Conservation (phyloP, 2,888 invertebrate genomes). For the Neoitamus cyanurus region DNA sequence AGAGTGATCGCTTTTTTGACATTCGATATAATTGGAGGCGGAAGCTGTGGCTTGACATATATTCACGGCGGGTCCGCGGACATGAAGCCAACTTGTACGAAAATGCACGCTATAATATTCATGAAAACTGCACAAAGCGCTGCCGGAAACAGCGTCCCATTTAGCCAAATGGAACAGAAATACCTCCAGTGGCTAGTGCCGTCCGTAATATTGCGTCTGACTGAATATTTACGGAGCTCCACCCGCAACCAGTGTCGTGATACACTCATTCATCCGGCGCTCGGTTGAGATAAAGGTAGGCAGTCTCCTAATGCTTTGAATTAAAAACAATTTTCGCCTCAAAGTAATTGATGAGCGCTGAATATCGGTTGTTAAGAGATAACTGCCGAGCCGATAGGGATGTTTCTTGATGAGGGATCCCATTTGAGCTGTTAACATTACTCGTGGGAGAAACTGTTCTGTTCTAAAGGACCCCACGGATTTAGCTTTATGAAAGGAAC, state of each 20-base stretch:
- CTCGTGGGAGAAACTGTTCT: background rate
- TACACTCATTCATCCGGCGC: background rate
- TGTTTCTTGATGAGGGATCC: background rate
- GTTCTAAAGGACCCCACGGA: no score
- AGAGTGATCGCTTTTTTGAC: background rate
- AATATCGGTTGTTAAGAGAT: background rate
- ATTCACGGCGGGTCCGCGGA: background rate
- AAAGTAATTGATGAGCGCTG: background rate
- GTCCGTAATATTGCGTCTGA: background rate
- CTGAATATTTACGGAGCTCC: constrained; percentile 13
- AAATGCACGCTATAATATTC: constrained; percentile 22
- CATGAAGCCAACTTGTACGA: background rate
- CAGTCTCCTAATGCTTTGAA: background rate
- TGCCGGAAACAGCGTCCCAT: constrained; percentile 28
- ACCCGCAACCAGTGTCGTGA: background rate
- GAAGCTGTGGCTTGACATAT: background rate
- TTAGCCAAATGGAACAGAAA: constrained; percentile 8
- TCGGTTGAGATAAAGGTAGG: background rate
- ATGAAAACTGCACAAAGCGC: constrained; percentile 20
- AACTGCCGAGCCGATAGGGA: background rate
- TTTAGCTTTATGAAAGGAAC: no score
- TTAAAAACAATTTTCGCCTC: background rate
- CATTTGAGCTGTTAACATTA: background rate
- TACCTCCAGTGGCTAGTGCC: background rate
- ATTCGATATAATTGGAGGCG: background rate